Evolutionary conservation across 2,888 invertebrate genomes (phyloP), one percentile per base, ranked within the genome.

Genomic region (Macropis europaea): DNA sequence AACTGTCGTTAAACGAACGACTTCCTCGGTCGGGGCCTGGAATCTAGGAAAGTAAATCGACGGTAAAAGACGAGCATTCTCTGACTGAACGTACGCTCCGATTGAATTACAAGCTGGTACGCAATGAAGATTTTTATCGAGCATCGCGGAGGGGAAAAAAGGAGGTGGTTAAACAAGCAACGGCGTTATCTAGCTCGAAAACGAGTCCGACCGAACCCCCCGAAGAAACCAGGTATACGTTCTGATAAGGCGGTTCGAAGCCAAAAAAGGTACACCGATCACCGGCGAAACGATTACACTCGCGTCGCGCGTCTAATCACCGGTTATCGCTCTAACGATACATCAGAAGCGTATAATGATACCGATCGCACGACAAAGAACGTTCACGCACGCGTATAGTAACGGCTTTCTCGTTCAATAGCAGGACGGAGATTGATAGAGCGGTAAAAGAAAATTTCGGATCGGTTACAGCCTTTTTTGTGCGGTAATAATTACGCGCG

Each of bases 311-410:
- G 66, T 15, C 71, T 77, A 77, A 77, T 76, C 76, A 62, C 54
- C 50, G 72, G 72, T 76, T 76, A 67, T 72, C 77, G 61, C 61
- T 40, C 66, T 62, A 79, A 77, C 76, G 64, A 64, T 67, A 64
- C 57, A 6, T 57, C 36, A 38, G 71, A 62, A 63, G 52, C 57
- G 67, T 48, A 59, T 79, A 79, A 77, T 61, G 79, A 79, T 63
- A 76, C 63, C 45, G 57, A 74, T 76, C 76, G 17, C 34, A 54
- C 60, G 72, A 76, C 63, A 72, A 73, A 79, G 57, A 72, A 70
- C 26, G 59, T 47, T n/a, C n/a, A n/a, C n/a, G n/a, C n/a, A 36
- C 57, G 34, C 47, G 56, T 34, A 53, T 34, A 45, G 38, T 59
- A 38, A 30, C 38, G 38, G 48, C 53, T 57, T 24, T 11, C 19